Base-by-base conservation (phyloP, 2,888 invertebrate species). In the Phyllotreta striolata region DNA sequence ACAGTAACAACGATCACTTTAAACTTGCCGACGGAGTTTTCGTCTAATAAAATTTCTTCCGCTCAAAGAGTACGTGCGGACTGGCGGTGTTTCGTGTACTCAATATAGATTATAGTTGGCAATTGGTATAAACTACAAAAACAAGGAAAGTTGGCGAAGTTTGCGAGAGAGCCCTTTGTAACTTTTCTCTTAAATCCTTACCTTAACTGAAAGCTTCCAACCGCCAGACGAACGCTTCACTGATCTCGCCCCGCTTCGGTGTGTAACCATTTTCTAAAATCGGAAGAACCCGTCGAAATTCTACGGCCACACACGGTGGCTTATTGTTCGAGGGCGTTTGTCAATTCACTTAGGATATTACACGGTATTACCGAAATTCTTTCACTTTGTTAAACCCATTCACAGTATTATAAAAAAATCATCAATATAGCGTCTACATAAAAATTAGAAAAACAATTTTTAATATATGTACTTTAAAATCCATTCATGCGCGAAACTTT, bases 71-170 rank as follows among this genome's bases (percentile, higher is more conserved):
- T 54, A 60, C 52, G 55, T 63, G 62, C 55, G 60, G 63, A 64
- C 60, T 67, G 41, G 66, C 64, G 66, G 66, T 64, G 57, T 63
- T 63, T 64, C 66, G 62, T 67, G 65, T 69, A 67, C 66, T 60
- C 66, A 62, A 67, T 66, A 67, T 58, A 64, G 67, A 67, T 64
- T 64, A 64, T 61, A 62, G 67, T 67, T 55, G 66, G 58, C 67
- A 58, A 66, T 69, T 58, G 67, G 62, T 64, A 63, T 63, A 54
- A 64, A 68, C 59, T 57, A 51, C 55, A 63, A 67, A 66, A 66
- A 66, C 66, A 64, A 44, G 64, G 66, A 62, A 69, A 67, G 69
- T 69, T 66, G 39, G 46, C 35, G 44, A 68, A 68, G 64, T 68
- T 68, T 62, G 40, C 57, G 40, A 24, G 24, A 24, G 34, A 43